Conservation (phyloP, 2,888 invertebrate species). For the Neelides folsomi region DNA sequence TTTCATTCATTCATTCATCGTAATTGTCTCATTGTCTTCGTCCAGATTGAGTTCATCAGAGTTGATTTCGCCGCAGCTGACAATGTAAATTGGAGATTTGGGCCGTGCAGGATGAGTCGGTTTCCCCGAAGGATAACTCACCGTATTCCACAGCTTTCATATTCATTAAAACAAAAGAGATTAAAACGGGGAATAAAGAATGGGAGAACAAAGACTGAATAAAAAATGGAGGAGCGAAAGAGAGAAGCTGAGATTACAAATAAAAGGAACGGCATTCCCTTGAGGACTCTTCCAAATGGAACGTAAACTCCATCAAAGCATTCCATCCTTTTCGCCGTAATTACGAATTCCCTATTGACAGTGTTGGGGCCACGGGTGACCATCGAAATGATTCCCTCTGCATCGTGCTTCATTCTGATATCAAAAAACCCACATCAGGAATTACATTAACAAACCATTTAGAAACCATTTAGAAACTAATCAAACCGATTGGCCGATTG, state of each 20-base stretch:
- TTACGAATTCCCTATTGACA: conserved; percentile 8
- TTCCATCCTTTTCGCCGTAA: conserved; percentile 6
- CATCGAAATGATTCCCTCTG: conserved; percentile 8
- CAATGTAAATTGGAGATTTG: conserved; percentile 1
- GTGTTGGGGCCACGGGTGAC: conserved; percentile 6
- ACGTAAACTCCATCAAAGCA: conserved; percentile 9
- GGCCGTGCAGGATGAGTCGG: not conserved
- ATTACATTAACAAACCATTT: no score
- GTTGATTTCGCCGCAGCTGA: conserved; percentile 2
- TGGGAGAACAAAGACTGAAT: not conserved
- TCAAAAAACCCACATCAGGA: no score
- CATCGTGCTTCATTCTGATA: conserved; percentile 11
- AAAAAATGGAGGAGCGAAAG: not conserved
- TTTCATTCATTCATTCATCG: no score
- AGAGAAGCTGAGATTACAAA: conserved; percentile 2
- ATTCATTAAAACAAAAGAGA: not conserved
- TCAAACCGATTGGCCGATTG: no score
- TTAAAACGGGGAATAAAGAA: not conserved
- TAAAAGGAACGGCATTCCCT: conserved; percentile 11
- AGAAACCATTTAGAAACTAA: no score
- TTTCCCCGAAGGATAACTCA: not conserved
- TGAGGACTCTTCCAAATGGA: conserved; percentile 11
- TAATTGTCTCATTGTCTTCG: conserved; percentile 78
- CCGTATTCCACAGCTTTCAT: not conserved
- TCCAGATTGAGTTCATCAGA: conserved; percentile 37